Conservation (phyloP, 2,113 vertebrate species). For the Edolisoma coerulescens region DNA sequence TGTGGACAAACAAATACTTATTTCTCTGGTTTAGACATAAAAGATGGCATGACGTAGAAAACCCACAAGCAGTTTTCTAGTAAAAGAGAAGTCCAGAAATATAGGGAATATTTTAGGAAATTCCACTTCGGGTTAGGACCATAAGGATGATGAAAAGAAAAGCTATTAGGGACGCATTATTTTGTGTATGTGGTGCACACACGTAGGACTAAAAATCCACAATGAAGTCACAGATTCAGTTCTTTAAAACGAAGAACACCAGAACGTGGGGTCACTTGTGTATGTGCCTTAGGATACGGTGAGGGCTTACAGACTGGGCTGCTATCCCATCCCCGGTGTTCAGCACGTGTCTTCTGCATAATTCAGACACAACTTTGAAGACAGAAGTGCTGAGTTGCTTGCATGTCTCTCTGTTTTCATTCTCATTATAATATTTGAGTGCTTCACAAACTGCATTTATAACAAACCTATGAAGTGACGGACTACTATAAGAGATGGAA, state of each 20-base stretch:
- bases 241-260: not conserved
- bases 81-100: not conserved
- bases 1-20: not conserved
- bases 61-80: not conserved
- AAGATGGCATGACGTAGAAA: not conserved
- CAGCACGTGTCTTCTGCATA: not conserved
- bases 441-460: not conserved
- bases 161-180: not conserved
- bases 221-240: not conserved
- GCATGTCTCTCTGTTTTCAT: not conserved
- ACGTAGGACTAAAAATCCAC: not conserved
- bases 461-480: not conserved
- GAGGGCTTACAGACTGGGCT: not conserved
- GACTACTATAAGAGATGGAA: not conserved
- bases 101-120: not conserved
- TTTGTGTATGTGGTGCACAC: not conserved
- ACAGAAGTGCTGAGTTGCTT: not conserved
- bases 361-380: not conserved
- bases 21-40: not conserved
- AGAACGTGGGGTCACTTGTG: not conserved
- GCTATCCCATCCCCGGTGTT: not conserved
- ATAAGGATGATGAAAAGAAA: not conserved
- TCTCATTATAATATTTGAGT: not conserved
- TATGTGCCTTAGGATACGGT: not conserved
- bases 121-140: not conserved